Evolutionary conservation across 1,140 invertebrate species (phyloP).

Genomic region (Ditylenchus dipsaci): DNA sequence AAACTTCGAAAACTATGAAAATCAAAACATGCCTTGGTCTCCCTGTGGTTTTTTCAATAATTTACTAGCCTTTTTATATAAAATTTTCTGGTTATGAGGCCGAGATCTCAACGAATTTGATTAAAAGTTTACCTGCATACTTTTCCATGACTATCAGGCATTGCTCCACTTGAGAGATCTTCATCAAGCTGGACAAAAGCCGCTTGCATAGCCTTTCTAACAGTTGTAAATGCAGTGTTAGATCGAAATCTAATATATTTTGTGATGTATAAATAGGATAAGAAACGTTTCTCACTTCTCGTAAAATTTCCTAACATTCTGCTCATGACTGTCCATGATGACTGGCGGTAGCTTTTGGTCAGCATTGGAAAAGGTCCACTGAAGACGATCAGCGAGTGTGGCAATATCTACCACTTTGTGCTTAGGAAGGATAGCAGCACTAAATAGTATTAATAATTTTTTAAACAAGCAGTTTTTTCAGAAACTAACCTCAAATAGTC

Average conservation of each 20-base stretch:
- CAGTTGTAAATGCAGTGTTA: conserved; percentile 30
- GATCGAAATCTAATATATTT: conserved; percentile 26
- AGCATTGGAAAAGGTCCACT: conserved; percentile 55
- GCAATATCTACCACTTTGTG: conserved; percentile 34
- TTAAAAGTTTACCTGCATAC: conserved; percentile 41
- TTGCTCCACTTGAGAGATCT: conserved; percentile 47
- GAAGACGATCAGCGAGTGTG: conserved; percentile 43
- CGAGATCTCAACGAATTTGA: conserved; percentile 2
- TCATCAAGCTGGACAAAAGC: conserved; percentile 51
- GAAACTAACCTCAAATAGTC: conserved; percentile 37
- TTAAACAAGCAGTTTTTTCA: background rate
- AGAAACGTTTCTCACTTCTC: conserved; percentile 21
- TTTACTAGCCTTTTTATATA: too few species aligned
- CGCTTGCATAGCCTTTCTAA: conserved; percentile 46
- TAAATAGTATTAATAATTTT: conserved; percentile 4
- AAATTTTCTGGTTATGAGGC: too few species aligned
- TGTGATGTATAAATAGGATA: conserved; percentile 7
- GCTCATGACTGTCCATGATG: conserved; percentile 31
- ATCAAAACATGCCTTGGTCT: too few species aligned
- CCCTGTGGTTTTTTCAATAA: too few species aligned
- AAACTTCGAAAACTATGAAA: conserved; percentile 10
- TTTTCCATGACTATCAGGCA: conserved; percentile 47
- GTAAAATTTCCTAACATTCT: conserved; percentile 44
- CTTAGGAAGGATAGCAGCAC: conserved; percentile 36
- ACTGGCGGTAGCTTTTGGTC: conserved; percentile 38